Evolutionary conservation across 2,797 vertebrate genomes (phyloP).

Genomic region (Gallirallus australis): DNA sequence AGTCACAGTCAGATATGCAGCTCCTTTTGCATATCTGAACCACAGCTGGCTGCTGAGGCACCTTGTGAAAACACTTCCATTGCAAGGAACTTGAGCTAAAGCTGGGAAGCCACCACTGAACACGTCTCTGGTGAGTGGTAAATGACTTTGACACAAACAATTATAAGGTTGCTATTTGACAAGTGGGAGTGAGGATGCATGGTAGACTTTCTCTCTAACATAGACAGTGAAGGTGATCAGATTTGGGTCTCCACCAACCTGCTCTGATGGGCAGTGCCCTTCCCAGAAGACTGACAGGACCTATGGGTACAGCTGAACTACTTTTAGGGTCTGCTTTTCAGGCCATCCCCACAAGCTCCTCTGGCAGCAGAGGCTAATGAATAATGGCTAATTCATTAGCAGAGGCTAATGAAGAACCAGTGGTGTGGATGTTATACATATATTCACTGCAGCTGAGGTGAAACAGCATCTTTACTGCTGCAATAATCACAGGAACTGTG

Average conservation of each 20-base stretch:
- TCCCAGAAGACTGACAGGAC: neutral
- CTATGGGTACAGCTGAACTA: neutral
- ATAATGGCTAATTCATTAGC: too few species aligned
- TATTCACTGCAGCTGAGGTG: neutral
- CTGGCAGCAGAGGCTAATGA: neutral
- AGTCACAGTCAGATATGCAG: neutral
- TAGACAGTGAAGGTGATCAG: neutral
- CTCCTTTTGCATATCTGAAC: neutral
- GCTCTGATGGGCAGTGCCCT: neutral
- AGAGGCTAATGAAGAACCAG: accelerated
- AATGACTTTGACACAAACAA: neutral
- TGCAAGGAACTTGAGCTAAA: neutral
- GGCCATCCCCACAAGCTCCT: neutral
- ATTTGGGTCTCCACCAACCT: neutral
- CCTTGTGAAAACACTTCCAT: neutral
- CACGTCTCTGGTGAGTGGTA: neutral
- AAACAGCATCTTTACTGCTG: neutral
- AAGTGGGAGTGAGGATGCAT: accelerated
- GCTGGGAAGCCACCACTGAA: neutral
- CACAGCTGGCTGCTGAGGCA: neutral
- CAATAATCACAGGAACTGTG: neutral
- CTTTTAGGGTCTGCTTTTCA: neutral
- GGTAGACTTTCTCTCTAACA: neutral
- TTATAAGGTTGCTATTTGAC: neutral
- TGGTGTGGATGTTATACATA: neutral